Conservation (phyloP, 2,113 vertebrate species). For the Melozone crissalis region DNA sequence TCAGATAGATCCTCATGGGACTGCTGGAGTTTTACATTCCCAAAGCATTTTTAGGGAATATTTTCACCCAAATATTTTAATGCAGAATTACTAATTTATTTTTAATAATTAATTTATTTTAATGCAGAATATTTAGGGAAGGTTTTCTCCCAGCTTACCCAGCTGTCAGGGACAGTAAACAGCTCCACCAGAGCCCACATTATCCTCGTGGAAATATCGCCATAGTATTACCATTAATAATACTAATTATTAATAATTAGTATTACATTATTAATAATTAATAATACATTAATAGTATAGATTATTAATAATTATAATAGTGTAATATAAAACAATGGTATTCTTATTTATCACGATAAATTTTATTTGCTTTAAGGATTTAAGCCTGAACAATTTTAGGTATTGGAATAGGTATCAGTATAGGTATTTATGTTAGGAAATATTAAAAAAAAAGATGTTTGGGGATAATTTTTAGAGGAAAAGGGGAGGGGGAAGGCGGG, state of each 20-base stretch:
- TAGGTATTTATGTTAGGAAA: not conserved
- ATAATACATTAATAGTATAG: no score
- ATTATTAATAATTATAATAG: no score
- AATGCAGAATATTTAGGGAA: not conserved
- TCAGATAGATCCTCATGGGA: no score
- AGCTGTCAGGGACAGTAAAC: not conserved
- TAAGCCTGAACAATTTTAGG: fast-evolving
- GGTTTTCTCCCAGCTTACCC: not conserved
- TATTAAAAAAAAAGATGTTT: fast-evolving
- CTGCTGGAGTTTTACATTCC: not conserved
- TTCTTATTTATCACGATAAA: not conserved
- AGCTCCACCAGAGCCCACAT: not conserved
- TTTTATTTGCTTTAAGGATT: not conserved
- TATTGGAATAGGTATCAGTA: fast-evolving
- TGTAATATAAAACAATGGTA: fast-evolving
- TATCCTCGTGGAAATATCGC: no score
- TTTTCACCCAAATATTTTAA: not conserved
- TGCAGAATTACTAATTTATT: not conserved
- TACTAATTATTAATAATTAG: no score
- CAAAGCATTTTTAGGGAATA: not conserved
- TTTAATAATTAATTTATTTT: not conserved
- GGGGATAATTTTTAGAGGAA: not conserved
- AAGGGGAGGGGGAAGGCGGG: not conserved
- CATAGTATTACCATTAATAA: not conserved
- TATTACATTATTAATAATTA: no score